Evolutionary conservation across 2,888 invertebrate species (phyloP), one percentile per base, ranked within the genome.

Genomic region (Nymphalis c-album): DNA sequence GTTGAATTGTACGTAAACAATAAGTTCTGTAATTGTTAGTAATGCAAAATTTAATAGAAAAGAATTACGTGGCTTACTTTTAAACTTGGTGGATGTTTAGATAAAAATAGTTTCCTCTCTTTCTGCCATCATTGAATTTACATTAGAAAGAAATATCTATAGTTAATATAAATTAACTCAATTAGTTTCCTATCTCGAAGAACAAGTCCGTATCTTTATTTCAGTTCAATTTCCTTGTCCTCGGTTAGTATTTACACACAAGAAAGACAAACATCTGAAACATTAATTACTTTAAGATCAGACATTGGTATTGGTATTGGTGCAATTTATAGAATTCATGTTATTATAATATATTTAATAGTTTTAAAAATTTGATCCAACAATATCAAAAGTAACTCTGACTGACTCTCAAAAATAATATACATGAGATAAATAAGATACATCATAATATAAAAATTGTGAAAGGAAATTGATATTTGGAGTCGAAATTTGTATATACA

Each of bases 211-310:
- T 68, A 71, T 73, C 67, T 70, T 71, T 80, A 78, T 78, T 77
- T 74, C 71, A 68, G 73, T 74, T 76, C 80, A 78, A 81, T 81
- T 77, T 74, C 74, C 75, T 60, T 53, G 75, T 78, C 79, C 77
- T 75, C 74, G 65, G 68, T 72, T 71, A 75, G 76, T 75, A 73
- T 74, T 74, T 73, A 78, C 78, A 81, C 76, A 79, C 78, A 84
- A 85, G 84, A 85, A 85, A 84, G 82, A 80, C 78, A 40, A 40
- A 84, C 84, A 82, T 79, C 80, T 83, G 83, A 74, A 81, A 80
- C 85, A 87, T 87, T 88, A 84, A 88, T 89, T 88, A 87, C 86
- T 85, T 83, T 82, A 78, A 80, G 81, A 82, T 83, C 81, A 82
- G 78, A 84, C 82, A 83, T 79, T 76, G 77, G 73, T 64, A 60